These are phyloP conservation scores for Drosophila lini DNA, from an alignment of 1,140 invertebrate genomes.

Conservation along the genomic window DNA sequence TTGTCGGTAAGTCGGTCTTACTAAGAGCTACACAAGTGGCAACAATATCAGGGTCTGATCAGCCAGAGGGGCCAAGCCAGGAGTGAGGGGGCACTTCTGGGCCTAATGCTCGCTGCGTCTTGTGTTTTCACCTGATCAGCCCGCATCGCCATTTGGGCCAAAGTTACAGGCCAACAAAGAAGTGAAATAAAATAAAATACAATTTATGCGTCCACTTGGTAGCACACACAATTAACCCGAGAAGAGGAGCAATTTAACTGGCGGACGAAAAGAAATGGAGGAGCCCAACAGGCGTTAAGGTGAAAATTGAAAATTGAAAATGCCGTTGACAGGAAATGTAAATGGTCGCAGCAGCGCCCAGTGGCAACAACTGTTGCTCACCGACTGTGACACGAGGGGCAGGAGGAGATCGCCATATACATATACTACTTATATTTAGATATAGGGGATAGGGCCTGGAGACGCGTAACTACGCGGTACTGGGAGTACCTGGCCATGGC, in stretches of 20 bases:
- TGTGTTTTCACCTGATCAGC: slow-evolving; percentile 75
- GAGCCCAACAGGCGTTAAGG: slow-evolving; percentile 75
- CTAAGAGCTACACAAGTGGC: slow-evolving; percentile 51
- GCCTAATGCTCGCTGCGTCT: slow-evolving; percentile 43
- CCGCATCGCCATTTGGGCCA: slow-evolving; percentile 77
- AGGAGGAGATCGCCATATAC: slow-evolving; percentile 7
- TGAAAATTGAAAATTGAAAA: slow-evolving; percentile 66
- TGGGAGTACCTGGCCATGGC: slow-evolving; percentile 42
- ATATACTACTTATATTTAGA: slow-evolving; percentile 8
- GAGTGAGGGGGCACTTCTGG: slow-evolving; percentile 7
- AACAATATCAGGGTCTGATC: slow-evolving; percentile 52
- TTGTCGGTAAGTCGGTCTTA: slow-evolving; percentile 20
- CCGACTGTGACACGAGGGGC: slow-evolving; percentile 74
- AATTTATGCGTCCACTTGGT: slow-evolving; percentile 75
- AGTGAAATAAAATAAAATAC: slow-evolving; percentile 65
- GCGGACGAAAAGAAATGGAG: slow-evolving; percentile 52
- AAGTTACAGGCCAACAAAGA: slow-evolving; percentile 50
- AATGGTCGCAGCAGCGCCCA: slow-evolving; percentile 28
- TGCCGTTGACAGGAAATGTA: slow-evolving; percentile 76
- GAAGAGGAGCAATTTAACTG: slow-evolving; percentile 29
- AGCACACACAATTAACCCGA: slow-evolving; percentile 67
- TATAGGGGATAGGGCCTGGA: slow-evolving; percentile 78
- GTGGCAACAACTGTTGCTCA: slow-evolving; percentile 55
- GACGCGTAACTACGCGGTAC: slow-evolving; percentile 58
- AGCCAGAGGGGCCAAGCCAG: slow-evolving; percentile 10